These are phyloP conservation scores for Lasioglossum figueresi DNA, from an alignment of 2,888 invertebrate species.

Conservation along the genomic window DNA sequence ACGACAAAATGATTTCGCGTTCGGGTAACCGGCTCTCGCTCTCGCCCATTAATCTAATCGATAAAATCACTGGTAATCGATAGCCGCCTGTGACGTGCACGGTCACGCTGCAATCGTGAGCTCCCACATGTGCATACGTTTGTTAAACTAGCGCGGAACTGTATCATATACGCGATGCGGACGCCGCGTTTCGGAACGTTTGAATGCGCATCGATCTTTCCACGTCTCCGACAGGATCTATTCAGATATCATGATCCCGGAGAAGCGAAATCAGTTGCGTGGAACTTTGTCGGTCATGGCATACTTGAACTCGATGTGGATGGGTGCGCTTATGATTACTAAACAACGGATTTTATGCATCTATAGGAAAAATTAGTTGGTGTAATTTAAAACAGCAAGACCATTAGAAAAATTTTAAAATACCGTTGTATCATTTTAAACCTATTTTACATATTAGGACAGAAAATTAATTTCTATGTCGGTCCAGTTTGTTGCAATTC, in stretches of 20 bases:
- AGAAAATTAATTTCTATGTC: too few species aligned
- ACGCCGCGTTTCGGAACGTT: conserved; percentile 18
- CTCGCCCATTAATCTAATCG: conserved; percentile 74
- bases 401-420: too few species aligned
- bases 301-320: background rate
- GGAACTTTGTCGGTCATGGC: background rate
- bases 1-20: conserved; percentile 65
- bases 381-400: too few species aligned
- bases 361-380: too few species aligned
- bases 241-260: background rate
- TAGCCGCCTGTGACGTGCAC: conserved; percentile 58
- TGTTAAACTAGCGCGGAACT: conserved; percentile 47
- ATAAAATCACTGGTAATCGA: conserved; percentile 74
- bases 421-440: too few species aligned
- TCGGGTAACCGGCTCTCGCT: conserved; percentile 57
- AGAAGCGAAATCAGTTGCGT: background rate
- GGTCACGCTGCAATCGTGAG: conserved; percentile 56
- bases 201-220: conserved; percentile 16
- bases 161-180: conserved; percentile 33
- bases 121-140: conserved; percentile 54
- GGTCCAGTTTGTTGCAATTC: too few species aligned
- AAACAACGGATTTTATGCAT: too few species aligned
- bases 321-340: background rate
- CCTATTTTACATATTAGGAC: too few species aligned
- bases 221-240: background rate